These are phyloP conservation scores for Apoda limacodes DNA, from an alignment of 2,888 invertebrate species.

Conservation along the genomic window DNA sequence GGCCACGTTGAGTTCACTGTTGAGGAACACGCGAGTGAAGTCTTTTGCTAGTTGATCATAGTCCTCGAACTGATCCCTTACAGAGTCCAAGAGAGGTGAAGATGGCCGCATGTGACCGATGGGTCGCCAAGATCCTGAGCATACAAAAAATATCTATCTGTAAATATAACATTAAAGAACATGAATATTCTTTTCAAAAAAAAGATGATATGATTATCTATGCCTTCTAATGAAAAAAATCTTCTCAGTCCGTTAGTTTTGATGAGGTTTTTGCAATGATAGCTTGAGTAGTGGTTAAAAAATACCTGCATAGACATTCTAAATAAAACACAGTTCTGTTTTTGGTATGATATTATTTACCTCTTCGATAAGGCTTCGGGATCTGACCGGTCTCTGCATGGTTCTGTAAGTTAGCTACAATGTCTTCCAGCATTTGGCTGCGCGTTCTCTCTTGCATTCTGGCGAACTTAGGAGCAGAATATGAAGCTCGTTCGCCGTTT, in stretches of 20 bases:
- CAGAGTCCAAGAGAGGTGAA: conserved; percentile 91
- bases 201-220: too few species aligned
- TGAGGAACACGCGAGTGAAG: conserved; percentile 89
- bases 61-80: conserved; percentile 93
- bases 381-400: conserved; percentile 96
- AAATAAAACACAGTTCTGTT: neutral
- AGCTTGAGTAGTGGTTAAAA: neutral
- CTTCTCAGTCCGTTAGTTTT: too few species aligned
- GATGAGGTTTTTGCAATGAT: too few species aligned
- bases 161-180: too few species aligned
- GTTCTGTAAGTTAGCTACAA: conserved; percentile 92
- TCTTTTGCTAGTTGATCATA: conserved; percentile 95
- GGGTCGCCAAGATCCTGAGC: conserved; percentile 91
- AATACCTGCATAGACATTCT: neutral
- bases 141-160: too few species aligned
- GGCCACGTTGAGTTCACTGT: conserved; percentile 82
- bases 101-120: conserved; percentile 95
- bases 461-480: conserved; percentile 95
- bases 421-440: conserved; percentile 94
- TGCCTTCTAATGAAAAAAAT: too few species aligned
- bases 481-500: conserved; percentile 92
- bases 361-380: conserved; percentile 91
- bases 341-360: conserved; percentile 33
- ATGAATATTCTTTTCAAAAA: too few species aligned
- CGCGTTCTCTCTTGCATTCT: conserved; percentile 94